Evolutionary conservation across 2,113 vertebrate genomes (phyloP), one percentile per base, ranked within the genome.

Genomic region (Mus pahari): DNA sequence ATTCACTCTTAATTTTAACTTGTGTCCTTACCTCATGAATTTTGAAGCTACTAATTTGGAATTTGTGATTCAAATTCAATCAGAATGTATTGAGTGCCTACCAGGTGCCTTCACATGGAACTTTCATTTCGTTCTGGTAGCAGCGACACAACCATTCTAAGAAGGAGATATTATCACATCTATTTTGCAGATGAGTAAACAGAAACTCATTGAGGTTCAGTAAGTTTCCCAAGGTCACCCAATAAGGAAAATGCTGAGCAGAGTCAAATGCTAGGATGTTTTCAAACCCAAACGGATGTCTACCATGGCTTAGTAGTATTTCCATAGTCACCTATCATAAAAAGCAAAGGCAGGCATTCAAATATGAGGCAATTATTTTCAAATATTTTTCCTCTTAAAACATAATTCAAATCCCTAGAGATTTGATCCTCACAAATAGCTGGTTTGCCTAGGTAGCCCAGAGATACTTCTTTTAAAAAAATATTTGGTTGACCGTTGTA

Each of bases 41-140:
- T 94, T 64, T 89, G 92, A 97, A 96, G 81, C 53, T 77, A 94
- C 90, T 96, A 95, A 94, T 97, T 97, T 95, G 50, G 81, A 95
- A 97, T 98, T 90, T 98, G 96, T 89, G 92, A 97, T 96, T 98
- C 97, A 98, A 96, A 98, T 98, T 94, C 96, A 97, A 97, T 97
- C 96, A 98, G 66, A 97, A 95, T 60, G 66, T 86, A 97, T 95
- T 97, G 96, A 97, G 60, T 60, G 86, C 45, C 91, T 95, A 95
- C 89, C 89, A 97, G 96, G 92, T 98, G 96, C 60, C 48, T 94
- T 45, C 55, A 26, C 26, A 92, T 86, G 86, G 60, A 89, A 95
- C 84, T 97, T 97, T 94, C 90, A 96, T 92, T 95, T 93, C 86
- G 86, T 95, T 96, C 94, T 94, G 9, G 82, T 75, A 74, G 86